A percentile compares a stretch with the other conserved stretches of the same genome.
Evolutionary conservation across 2,113 vertebrate genomes (phyloP).

Genomic region (Setophaga kirtlandii): DNA sequence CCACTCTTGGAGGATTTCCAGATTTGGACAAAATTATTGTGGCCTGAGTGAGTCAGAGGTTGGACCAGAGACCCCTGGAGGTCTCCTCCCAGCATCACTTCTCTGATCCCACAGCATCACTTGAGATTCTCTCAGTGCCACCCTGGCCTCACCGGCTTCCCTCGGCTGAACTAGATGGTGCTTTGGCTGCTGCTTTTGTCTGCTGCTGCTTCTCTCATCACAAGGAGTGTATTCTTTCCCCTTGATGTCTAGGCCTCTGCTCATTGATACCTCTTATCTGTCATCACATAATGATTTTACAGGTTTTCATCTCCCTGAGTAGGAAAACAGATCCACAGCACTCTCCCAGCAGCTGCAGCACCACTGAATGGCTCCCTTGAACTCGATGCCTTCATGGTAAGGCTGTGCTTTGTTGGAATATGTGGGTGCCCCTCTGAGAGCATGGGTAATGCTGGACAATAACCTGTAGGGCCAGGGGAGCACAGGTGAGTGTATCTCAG

Average conservation of each 20-base stretch:
- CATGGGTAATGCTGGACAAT: neutral
- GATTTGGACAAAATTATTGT: neutral
- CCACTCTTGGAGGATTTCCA: neutral
- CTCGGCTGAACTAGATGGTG: neutral
- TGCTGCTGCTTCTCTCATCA: neutral
- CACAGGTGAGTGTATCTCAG: neutral
- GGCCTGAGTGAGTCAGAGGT: neutral
- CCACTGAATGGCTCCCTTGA: neutral
- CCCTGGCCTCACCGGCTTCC: neutral
- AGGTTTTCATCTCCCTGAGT: neutral
- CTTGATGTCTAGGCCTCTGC: neutral
- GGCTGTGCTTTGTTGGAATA: neutral
- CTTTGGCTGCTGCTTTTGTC: neutral
- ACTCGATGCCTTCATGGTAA: neutral
- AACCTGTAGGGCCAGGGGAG: neutral
- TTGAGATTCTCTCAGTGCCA: neutral
- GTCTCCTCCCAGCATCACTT: neutral
- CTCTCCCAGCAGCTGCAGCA: neutral
- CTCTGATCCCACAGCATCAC: neutral
- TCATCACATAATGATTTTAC: constrained; percentile 4
- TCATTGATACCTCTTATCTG: neutral
- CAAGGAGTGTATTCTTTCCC: neutral
- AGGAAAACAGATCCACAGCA: neutral
- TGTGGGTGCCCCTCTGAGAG: neutral
- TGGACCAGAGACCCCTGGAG: neutral